Percentiles rank a stretch among this genome's conserved stretches.
Evolutionary conservation across 2,113 vertebrate species (phyloP).

Genomic region (Machaerirhynchus nigripectus): DNA sequence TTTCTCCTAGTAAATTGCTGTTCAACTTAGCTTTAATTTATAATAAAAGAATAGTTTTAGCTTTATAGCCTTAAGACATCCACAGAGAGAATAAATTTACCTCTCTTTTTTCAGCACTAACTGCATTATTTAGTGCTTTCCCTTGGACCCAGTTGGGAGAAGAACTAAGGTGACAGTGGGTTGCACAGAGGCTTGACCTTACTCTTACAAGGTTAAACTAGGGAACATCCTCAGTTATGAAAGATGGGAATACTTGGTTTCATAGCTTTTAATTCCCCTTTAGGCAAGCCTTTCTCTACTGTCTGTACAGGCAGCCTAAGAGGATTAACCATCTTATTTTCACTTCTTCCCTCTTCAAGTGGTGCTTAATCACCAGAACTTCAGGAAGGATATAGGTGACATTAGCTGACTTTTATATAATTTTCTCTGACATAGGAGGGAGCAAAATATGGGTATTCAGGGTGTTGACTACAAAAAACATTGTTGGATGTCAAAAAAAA

Average conservation of each 20-base stretch:
- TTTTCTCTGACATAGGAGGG: neutral
- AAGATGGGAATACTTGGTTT: neutral
- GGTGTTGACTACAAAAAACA: neutral
- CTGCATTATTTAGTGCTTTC: neutral
- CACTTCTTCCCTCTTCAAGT: neutral
- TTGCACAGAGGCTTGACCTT: neutral
- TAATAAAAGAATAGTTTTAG: neutral
- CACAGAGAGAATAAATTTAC: neutral
- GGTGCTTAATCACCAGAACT: neutral
- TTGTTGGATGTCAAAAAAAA: neutral
- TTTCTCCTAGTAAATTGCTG: neutral
- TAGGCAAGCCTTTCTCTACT: neutral
- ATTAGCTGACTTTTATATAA: neutral
- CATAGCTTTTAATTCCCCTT: neutral
- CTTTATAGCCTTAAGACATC: neutral
- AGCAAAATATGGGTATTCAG: neutral
- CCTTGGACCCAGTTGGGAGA: neutral
- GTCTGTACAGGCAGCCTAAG: neutral
- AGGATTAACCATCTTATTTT: neutral
- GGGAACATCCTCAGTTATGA: neutral
- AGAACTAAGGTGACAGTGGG: neutral
- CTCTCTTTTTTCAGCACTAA: neutral
- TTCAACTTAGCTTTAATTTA: neutral
- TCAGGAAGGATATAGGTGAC: neutral
- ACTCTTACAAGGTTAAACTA: neutral